Percentiles rank a stretch among this genome's conserved stretches.
Evolutionary conservation across 2,113 vertebrate species (phyloP).

Genomic region (Semicossyphus pulcher): DNA sequence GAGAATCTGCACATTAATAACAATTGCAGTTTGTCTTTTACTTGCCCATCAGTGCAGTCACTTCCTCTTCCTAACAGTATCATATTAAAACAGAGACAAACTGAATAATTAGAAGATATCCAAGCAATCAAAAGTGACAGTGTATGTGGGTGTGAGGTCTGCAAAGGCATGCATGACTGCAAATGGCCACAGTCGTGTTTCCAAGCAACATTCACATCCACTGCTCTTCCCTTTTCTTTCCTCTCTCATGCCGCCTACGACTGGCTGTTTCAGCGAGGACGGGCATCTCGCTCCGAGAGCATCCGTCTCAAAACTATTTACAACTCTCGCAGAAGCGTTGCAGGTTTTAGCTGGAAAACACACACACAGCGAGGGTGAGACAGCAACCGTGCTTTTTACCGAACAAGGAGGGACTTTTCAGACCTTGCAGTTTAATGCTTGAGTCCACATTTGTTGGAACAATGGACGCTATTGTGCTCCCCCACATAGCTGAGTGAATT

Average conservation of each 20-base stretch:
- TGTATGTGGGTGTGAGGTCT: constrained; percentile 61
- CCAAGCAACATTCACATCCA: constrained; percentile 76
- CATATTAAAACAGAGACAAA: not conserved
- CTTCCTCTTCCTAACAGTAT: not conserved
- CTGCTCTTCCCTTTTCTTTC: constrained; percentile 49
- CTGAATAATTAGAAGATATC: not conserved
- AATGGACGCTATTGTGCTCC: constrained; percentile 64
- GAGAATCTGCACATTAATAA: not conserved
- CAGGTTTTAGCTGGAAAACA: constrained; percentile 7
- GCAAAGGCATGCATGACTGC: constrained; percentile 51
- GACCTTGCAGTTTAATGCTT: constrained; percentile 28
- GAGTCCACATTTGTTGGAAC: constrained; percentile 50
- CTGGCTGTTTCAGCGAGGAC: constrained; percentile 43
- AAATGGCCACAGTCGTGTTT: constrained; percentile 65
- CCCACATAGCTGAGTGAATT: constrained; percentile 63
- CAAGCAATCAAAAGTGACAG: constrained; percentile 20
- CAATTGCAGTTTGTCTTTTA: not conserved
- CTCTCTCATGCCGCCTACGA: constrained; percentile 62
- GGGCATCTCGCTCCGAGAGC: constrained; percentile 23
- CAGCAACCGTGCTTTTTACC: not conserved
- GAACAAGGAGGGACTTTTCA: constrained; percentile 10
- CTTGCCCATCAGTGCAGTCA: not conserved
- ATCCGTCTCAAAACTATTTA: constrained; percentile 6
- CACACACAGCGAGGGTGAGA: constrained; percentile 24
- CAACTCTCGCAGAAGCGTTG: not conserved